Base-by-base conservation (phyloP, 2,888 invertebrate species). In the Hydriomena furcata region DNA sequence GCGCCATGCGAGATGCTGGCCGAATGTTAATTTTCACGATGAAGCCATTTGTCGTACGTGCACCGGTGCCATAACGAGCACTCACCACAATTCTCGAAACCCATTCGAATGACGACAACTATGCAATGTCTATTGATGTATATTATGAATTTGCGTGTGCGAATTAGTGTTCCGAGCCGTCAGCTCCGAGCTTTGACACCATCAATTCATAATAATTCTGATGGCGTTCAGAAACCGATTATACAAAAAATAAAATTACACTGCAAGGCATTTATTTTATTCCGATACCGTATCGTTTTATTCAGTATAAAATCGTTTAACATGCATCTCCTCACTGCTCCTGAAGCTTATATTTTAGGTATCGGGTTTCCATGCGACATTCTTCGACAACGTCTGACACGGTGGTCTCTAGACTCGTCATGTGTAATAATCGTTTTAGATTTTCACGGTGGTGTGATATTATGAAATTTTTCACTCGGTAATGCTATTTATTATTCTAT, bases 11-110 rank as follows among this genome's bases (percentile, higher is more conserved):
- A 71, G 81, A 82, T 81, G 85, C 83, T 80, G 79, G 55, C 71
- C 80, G 87, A 85, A 88, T 88, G 80, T 85, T 85, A 86, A 88
- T 88, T 82, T 83, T 68, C 77, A 81, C 86, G 79, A 87, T 86
- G 84, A 82, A 85, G 85, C 82, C 84, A 87, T 88, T 81, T 71
- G 73, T 66, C 63, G 78, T 66, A 87, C 87, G 88, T 86, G 87
- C 75, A 63, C 57, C 66, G 84, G 61, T 68, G 68, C 58, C 74
- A 62, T 76, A 85, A 86, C 77, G 81, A 87, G 70, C 72, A 58
- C 61, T 60, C 69, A 66, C 68, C 66, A 73, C 73, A 80, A 76
- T 87, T 85, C 84, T 82, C 71, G 73, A 83, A 86, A 86, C 68
- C 67, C 68, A 79, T 79, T 73, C 70, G 70, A 72, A 68, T 48